These are phyloP conservation scores for Anorthoa munda DNA, from an alignment of 2,888 invertebrate genomes.

Conservation along the genomic window DNA sequence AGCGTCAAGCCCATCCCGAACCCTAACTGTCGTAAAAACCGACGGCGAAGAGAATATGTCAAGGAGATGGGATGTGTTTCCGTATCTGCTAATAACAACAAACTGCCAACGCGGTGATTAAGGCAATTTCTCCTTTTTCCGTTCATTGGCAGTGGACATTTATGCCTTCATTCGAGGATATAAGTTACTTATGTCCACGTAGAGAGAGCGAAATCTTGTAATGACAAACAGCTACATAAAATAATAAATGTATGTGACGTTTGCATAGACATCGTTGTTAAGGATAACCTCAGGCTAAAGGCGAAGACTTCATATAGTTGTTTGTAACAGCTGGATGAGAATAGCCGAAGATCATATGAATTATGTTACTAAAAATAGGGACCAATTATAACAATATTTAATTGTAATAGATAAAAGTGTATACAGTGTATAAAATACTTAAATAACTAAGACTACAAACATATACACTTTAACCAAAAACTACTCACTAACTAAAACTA, in stretches of 20 bases:
- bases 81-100: slow-evolving; percentile 51
- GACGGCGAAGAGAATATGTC: slow-evolving; percentile 31
- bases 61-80: slow-evolving; percentile 41
- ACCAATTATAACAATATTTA: too few relatives aligned
- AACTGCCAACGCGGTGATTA: slow-evolving; percentile 51
- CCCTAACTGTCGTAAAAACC: slow-evolving; percentile 28
- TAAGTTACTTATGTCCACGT: not conserved
- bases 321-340: too few relatives aligned
- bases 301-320: too few relatives aligned
- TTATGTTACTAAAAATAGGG: too few relatives aligned
- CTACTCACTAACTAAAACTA: too few relatives aligned
- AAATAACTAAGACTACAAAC: too few relatives aligned
- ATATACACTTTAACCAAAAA: too few relatives aligned
- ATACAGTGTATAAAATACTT: too few relatives aligned
- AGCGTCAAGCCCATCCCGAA: not conserved
- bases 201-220: not conserved
- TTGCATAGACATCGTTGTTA: not conserved
- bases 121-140: slow-evolving; percentile 42
- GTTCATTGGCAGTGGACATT: slow-evolving; percentile 37
- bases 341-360: too few relatives aligned
- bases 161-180: slow-evolving; percentile 12
- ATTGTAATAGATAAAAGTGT: too few relatives aligned
- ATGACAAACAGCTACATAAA: not conserved
- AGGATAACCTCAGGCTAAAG: not conserved
- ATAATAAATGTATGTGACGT: not conserved